Base-by-base conservation (phyloP, 2,888 invertebrate genomes). In the Tetramorium bicarinatum region DNA sequence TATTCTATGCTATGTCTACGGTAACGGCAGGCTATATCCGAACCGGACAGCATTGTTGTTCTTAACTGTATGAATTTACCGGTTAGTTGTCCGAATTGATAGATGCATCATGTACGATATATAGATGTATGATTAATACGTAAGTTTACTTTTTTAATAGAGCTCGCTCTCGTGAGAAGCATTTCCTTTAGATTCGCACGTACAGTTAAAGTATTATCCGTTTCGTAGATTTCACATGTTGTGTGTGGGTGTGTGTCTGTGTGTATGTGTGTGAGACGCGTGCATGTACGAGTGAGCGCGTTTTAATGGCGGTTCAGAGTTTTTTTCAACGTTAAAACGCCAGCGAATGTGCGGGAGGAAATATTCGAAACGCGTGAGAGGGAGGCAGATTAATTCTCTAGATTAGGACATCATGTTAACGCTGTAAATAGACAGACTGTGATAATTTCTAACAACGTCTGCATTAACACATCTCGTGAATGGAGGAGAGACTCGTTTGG, bases 341-440 rank as follows among this genome's bases (percentile, higher is more conserved):
- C 13, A 72, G 29, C 38, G 9, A 21, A 29, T 21, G 25, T 41
- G 13, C 25, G 49, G 25, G 44, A 59, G 34, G 0, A 34, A 81
- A 8, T 75, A 54, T 75, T 64, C 29, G 49, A 72, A 9, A 66
- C 44, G 11, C 38, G 29, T 29, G 81, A 64, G 59, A 18, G 41
- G 61, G 18, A 49, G 21, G 38, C n/a, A 34, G 69, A 71, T 25
- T 71, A 44, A 82, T 61, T 59, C 38, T 44, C 25, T 59, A 84
- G 71, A 75, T 87, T 86, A 89, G 87, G 86, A 87, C 83, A 89
- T 87, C 89, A 75, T 25, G 72, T 88, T 94, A 94, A 94, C 69
- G 93, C 93, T 94, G 94, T 95, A 95, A 93, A 95, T 95, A 95
- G 92, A 95, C 94, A 94, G 94, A 94, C 95, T 95, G 95, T 95